Conservation (phyloP, 2,888 invertebrate genomes). For the Diplazon laetatorius region DNA sequence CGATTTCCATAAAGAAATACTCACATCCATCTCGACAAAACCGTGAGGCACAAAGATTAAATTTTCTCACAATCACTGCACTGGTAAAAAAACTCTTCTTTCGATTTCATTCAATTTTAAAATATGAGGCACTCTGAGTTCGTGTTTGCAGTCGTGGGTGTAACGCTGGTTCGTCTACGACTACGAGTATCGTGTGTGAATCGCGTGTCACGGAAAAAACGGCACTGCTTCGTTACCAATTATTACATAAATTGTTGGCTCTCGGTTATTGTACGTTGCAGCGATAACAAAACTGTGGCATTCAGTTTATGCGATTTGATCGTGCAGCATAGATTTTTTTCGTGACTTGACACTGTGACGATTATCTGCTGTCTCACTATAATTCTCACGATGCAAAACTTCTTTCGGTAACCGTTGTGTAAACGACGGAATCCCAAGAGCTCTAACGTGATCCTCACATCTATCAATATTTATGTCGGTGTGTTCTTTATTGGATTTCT, state of each 20-base stretch:
- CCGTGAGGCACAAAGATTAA: neutral
- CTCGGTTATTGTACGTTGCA: conserved; percentile 13
- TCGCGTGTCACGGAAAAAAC: conserved; percentile 22
- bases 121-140: neutral
- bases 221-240: neutral
- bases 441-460: neutral
- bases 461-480: neutral
- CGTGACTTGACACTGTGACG: conserved; percentile 39
- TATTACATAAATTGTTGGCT: conserved; percentile 49
- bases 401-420: neutral
- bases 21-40: conserved; percentile 48
- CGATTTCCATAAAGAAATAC: conserved; percentile 16
- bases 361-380: conserved; percentile 12
- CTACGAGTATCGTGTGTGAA: conserved; percentile 15
- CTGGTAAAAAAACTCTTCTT: neutral
- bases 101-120: neutral
- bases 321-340: conserved; percentile 31
- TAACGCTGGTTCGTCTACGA: conserved; percentile 24
- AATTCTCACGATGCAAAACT: conserved; percentile 11
- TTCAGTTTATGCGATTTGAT: conserved; percentile 15
- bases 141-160: neutral
- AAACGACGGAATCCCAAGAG: neutral
- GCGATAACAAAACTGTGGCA: conserved; percentile 30
- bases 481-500: too few relatives aligned
- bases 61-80: conserved; percentile 4